phyloP scores from a whole-genome alignment of 2,797 vertebrate genomes.

The Danio albolineatus region DNA sequence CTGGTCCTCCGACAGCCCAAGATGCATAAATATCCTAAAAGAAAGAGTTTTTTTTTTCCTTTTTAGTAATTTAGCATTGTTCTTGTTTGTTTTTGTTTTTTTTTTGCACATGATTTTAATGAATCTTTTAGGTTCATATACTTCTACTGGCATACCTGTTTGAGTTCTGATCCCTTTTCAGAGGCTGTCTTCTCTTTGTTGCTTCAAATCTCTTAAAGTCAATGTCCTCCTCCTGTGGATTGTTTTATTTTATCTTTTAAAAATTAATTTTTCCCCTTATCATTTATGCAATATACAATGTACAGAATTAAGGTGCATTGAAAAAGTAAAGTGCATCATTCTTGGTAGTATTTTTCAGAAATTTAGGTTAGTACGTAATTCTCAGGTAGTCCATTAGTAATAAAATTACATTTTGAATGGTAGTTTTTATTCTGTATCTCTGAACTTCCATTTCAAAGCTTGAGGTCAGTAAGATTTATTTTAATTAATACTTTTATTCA shows the following conservation, averaged over 20 bases:
- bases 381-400: background rate
- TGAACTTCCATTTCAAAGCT: too few species aligned
- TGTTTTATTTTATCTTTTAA: too few species aligned
- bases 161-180: conserved; percentile 19
- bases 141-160: conserved; percentile 54
- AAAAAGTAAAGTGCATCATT: too few species aligned
- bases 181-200: conserved; percentile 26
- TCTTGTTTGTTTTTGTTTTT: conserved; percentile 3
- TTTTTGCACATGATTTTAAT: background rate
- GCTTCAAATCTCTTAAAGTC: conserved; percentile 3
- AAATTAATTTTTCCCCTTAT: background rate
- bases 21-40: conserved; percentile 41
- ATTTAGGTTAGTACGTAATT: background rate
- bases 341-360: background rate
- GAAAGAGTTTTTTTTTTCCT: background rate
- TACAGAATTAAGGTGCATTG: background rate
- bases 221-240: conserved; percentile 42
- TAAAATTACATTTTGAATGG: too few species aligned
- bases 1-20: background rate
- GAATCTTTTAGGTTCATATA: conserved; percentile 8
- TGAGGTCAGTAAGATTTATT: too few species aligned
- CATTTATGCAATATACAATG: background rate
- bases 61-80: background rate
- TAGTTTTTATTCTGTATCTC: too few species aligned
- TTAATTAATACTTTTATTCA: too few species aligned